A percentile compares a stretch with the other conserved stretches of the same genome.
Conservation (phyloP, 2,113 vertebrate species). For the Catagonus wagneri region DNA sequence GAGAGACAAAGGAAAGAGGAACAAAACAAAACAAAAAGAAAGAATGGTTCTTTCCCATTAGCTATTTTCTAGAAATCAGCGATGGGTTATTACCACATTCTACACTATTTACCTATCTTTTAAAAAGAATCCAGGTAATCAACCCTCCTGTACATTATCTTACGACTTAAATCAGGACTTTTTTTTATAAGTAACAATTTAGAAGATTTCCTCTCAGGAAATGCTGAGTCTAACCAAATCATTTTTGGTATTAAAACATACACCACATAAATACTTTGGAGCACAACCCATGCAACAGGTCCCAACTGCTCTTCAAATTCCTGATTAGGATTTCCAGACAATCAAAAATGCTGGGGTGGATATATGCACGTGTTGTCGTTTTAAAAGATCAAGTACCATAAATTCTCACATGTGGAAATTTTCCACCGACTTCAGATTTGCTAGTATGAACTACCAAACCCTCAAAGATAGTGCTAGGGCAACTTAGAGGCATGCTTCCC, state of each 20-base stretch:
- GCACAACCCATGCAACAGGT: neutral
- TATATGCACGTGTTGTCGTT: neutral
- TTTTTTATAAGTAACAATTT: neutral
- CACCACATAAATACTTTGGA: neutral
- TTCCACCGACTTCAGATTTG: slow-evolving; percentile 64
- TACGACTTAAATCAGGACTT: slow-evolving; percentile 31
- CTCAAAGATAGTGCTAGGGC: slow-evolving; percentile 35
- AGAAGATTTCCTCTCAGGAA: slow-evolving; percentile 3
- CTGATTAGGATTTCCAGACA: slow-evolving; percentile 23
- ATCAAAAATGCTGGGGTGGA: neutral
- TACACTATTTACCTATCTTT: neutral
- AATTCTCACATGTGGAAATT: slow-evolving; percentile 53
- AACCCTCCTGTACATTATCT: neutral
- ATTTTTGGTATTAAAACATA: slow-evolving; percentile 17
- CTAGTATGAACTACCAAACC: slow-evolving; percentile 33
- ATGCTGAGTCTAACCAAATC: neutral
- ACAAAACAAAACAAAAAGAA: neutral
- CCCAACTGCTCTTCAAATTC: neutral
- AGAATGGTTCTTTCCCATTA: neutral
- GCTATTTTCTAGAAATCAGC: neutral
- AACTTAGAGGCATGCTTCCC: slow-evolving; percentile 40
- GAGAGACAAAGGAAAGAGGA: neutral
- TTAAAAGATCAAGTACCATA: slow-evolving; percentile 45
- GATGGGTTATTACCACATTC: neutral
- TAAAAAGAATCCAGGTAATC: neutral